Evolutionary conservation across 2,797 vertebrate genomes (phyloP).

Genomic region (Vultur gryphus): DNA sequence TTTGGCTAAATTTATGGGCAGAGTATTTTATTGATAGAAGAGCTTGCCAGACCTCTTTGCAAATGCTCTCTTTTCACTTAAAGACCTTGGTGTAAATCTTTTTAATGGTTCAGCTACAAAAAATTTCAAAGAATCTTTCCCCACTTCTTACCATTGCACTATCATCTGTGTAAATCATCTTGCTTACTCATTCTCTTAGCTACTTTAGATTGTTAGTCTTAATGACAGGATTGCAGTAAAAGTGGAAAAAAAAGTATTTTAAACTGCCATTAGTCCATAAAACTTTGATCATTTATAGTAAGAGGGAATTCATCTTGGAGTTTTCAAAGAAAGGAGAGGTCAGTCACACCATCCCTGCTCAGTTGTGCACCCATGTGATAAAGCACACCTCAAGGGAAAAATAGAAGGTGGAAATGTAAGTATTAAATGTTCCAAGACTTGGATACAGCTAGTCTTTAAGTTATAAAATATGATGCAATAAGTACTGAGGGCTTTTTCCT

Average conservation of each 20-base stretch:
- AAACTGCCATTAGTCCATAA: conserved; percentile 55
- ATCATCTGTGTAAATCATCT: conserved; percentile 58
- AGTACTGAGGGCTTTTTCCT: neutral
- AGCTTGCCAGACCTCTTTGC: conserved; percentile 51
- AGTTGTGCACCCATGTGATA: neutral
- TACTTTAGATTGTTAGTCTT: conserved; percentile 65
- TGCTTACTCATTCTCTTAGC: conserved; percentile 59
- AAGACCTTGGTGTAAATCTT: conserved; percentile 65
- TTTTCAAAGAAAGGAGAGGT: conserved; percentile 43
- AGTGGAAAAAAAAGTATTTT: conserved; percentile 6
- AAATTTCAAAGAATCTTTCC: conserved; percentile 22
- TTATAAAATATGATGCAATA: neutral
- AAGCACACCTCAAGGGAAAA: neutral
- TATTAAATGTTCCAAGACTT: neutral
- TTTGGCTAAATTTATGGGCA: conserved; percentile 52
- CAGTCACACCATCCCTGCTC: neutral
- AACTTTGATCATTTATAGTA: conserved; percentile 50
- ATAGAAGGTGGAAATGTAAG: neutral
- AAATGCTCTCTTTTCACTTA: conserved; percentile 52
- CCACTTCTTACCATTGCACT: neutral
- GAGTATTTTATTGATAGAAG: conserved; percentile 49
- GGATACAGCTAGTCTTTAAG: neutral
- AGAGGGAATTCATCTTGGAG: conserved; percentile 34
- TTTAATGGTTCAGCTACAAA: conserved; percentile 37
- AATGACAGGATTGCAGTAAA: conserved; percentile 53